Evolutionary conservation across 37 sponge, comb jelly and placozoan genomes (phyloP).

Genomic region (Lycopodina hypogea): DNA sequence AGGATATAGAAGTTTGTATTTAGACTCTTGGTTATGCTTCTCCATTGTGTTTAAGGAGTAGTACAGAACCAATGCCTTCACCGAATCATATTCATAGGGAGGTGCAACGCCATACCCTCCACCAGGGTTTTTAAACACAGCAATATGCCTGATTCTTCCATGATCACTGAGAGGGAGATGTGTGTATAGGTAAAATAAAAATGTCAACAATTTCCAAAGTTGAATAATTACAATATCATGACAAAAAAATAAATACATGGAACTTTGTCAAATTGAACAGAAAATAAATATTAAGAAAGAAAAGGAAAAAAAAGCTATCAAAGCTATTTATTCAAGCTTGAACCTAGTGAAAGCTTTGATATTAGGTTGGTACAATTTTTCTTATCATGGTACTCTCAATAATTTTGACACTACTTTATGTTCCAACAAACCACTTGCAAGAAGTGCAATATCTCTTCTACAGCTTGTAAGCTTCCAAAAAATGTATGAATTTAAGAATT

Average conservation of each 20-base stretch:
- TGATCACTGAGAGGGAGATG: slow-evolving; percentile 26
- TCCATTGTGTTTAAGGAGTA: slow-evolving; percentile 69
- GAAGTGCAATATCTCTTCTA: too few relatives aligned
- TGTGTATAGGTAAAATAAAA: not conserved
- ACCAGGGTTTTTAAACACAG: slow-evolving; percentile 47
- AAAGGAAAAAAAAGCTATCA: not conserved
- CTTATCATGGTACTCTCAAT: too few relatives aligned
- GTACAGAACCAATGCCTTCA: slow-evolving; percentile 56
- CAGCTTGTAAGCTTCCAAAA: too few relatives aligned
- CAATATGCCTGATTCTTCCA: slow-evolving; percentile 57
- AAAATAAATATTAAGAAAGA: too few relatives aligned
- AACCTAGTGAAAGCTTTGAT: too few relatives aligned
- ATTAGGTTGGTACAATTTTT: too few relatives aligned
- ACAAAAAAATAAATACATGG: too few relatives aligned
- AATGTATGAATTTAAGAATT: too few relatives aligned
- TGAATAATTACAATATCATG: not conserved
- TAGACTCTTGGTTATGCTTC: slow-evolving; percentile 67
- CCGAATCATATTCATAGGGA: slow-evolving; percentile 66
- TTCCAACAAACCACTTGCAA: too few relatives aligned
- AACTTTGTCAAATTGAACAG: too few relatives aligned
- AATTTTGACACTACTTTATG: too few relatives aligned
- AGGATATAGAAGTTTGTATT: slow-evolving; percentile 17
- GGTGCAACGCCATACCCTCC: slow-evolving; percentile 81
- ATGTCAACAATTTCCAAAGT: not conserved
- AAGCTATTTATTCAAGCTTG: too few relatives aligned